Evolutionary conservation across 2,113 vertebrate genomes (phyloP), one percentile per base, ranked within the genome.

Genomic region (Corvus moneduloides): DNA sequence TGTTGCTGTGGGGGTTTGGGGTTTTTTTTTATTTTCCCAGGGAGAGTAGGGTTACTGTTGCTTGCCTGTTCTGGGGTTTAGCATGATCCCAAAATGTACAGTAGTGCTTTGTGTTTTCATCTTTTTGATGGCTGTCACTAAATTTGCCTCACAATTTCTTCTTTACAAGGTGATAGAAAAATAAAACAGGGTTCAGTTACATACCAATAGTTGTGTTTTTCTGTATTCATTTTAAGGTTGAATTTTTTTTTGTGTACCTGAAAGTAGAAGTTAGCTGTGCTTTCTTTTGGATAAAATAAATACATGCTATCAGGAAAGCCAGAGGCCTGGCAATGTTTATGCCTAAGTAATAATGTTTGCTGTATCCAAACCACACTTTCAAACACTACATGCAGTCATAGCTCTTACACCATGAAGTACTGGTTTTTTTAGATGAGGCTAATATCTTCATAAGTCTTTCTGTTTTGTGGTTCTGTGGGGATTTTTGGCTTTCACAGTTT

Each of bases 111-210:
- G 5, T 54, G 51, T 85, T 94, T 66, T 76, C 63, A 46, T 73
- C 55, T 89, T 92, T 97, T 92, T 62, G 16, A 75, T 97, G 87
- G n/a, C 95, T 98, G 74, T 69, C 90, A 94, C 97, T 98, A 97
- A 97, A 62, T 91, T 92, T 92, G 15, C 82, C 37, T 96, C 56
- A 27, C 46, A 84, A 76, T 48, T 73, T 64, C 41, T 51, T 76
- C 39, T 87, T 78, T 69, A 54, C 52, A 32, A 74, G 5, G 4
- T 44, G 27, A 59, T 72, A 32, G 28, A 96, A 54, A 86, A 72
- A 35, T 10, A n/a, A 69, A 66, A 43, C 39, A 44, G 30, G 2
- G 3, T 66, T 85, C 51, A 71, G 20, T 80, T 81, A 56, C 11
- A 5, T 90, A 64, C 20, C 73, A 43, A 7, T 69, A 71, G 22